Percentiles rank a stretch among this genome's conserved stretches.
Evolutionary conservation across 2,888 invertebrate species (phyloP).

Genomic region (Phoenoteleia sp.): DNA sequence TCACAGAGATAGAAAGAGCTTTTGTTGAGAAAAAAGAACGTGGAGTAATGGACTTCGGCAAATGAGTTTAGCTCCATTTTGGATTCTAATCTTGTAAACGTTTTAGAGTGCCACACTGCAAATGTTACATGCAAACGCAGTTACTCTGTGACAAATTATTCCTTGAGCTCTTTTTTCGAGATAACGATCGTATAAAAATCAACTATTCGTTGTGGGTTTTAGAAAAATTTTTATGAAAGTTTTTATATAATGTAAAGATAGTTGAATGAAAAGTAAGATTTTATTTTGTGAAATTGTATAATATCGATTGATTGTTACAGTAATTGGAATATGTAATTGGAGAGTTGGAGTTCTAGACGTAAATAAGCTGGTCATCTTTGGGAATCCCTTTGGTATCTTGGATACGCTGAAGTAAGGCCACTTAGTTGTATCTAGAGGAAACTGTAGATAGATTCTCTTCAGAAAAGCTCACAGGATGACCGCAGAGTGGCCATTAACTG

Average conservation of each 20-base stretch:
- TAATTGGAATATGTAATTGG: background rate
- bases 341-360: background rate
- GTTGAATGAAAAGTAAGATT: too few relatives aligned
- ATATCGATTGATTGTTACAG: background rate
- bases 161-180: slow-evolving; percentile 28
- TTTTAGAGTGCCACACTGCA: slow-evolving; percentile 17
- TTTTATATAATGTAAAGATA: background rate
- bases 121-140: slow-evolving; percentile 34
- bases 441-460: too few relatives aligned
- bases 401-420: slow-evolving; percentile 34
- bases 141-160: slow-evolving; percentile 42
- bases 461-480: slow-evolving; percentile 63
- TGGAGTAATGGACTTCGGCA: slow-evolving; percentile 60
- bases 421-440: slow-evolving; percentile 38
- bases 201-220: background rate
- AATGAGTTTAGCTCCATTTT: slow-evolving; percentile 67
- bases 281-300: too few relatives aligned
- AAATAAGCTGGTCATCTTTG: slow-evolving; percentile 17
- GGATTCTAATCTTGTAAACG: slow-evolving; percentile 68
- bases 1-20: slow-evolving; percentile 53
- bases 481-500: slow-evolving; percentile 67
- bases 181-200: background rate
- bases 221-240: background rate
- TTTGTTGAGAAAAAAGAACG: slow-evolving; percentile 62
- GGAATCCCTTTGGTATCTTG: slow-evolving; percentile 22